Evolutionary conservation across 2,113 vertebrate genomes (phyloP).

Genomic region (Vidua macroura): DNA sequence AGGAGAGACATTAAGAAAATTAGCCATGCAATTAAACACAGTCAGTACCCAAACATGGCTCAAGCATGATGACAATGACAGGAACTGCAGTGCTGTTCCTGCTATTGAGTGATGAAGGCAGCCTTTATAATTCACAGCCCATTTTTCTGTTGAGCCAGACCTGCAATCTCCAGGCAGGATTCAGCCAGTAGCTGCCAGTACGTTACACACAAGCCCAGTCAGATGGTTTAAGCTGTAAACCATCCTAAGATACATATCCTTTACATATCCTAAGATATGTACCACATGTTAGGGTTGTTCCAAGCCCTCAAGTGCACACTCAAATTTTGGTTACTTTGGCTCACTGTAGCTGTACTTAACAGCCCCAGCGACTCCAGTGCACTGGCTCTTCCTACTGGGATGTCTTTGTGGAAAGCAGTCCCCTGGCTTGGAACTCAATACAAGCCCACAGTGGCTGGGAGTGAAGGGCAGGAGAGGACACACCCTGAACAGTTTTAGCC

Average conservation of each 20-base stretch:
- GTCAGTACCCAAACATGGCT: background rate
- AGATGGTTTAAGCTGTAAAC: background rate
- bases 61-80: constrained; percentile 4
- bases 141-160: background rate
- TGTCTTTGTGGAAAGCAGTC: background rate
- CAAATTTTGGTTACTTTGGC: rapidly evolving
- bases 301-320: background rate
- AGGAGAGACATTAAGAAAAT: constrained; percentile 26
- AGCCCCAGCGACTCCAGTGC: background rate
- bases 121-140: background rate
- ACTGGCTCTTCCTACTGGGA: background rate
- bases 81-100: constrained; percentile 34
- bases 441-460: background rate
- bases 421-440: rapidly evolving
- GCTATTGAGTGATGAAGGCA: background rate
- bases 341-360: background rate
- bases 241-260: background rate
- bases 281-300: background rate
- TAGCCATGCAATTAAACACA: background rate
- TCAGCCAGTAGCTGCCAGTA: background rate
- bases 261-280: rapidly evolving
- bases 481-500: background rate
- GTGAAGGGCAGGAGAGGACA: background rate
- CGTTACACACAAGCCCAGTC: background rate
- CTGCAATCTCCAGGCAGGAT: background rate